phyloP scores from a whole-genome alignment of 2,797 vertebrate genomes.

The Malurus splendens region DNA sequence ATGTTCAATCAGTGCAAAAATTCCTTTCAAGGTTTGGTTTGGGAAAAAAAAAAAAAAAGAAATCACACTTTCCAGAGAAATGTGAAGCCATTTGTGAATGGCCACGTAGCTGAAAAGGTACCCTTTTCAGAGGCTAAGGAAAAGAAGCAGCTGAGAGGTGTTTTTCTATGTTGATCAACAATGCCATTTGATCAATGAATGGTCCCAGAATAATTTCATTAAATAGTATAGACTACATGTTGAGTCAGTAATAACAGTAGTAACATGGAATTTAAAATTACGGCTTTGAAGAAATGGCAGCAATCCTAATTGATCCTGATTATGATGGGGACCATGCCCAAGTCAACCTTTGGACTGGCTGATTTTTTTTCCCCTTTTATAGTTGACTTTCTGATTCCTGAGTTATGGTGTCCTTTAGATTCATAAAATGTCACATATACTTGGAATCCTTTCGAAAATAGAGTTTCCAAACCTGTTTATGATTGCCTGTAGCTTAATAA shows the following conservation, averaged over 20 bases:
- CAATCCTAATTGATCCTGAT: not conserved
- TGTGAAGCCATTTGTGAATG: not conserved
- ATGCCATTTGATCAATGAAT: not conserved
- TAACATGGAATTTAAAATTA: not conserved
- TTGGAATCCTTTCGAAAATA: not conserved
- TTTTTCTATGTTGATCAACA: not conserved
- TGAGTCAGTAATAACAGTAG: not conserved
- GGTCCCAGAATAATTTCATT: not conserved
- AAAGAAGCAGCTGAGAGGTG: not conserved
- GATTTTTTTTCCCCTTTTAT: not conserved
- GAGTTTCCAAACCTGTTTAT: not conserved
- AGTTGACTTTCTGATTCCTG: not conserved
- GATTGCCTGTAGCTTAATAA: not conserved
- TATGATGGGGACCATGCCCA: not conserved
- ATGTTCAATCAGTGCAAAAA: not conserved
- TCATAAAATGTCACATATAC: not conserved
- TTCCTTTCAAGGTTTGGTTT: not conserved
- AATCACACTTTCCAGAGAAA: not conserved
- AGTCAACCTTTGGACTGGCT: not conserved
- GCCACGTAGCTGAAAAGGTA: not conserved
- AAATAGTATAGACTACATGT: not conserved
- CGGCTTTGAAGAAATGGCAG: not conserved
- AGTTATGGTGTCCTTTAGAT: not conserved
- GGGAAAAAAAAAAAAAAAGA: not conserved
- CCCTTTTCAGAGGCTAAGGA: accelerated